These are phyloP conservation scores for Catocala sponsa DNA, from an alignment of 2,888 invertebrate species.

Conservation along the genomic window DNA sequence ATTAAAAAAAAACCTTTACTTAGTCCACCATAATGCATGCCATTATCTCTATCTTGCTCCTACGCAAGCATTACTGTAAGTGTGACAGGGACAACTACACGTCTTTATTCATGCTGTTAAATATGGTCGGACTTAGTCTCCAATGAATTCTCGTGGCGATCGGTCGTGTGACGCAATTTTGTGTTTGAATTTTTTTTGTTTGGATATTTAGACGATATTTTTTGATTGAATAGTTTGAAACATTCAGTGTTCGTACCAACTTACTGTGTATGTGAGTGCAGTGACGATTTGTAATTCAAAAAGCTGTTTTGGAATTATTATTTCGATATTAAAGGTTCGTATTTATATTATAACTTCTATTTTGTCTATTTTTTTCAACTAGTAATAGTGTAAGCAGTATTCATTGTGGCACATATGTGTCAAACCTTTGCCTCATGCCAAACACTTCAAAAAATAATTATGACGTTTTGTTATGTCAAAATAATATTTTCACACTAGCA, in stretches of 20 bases:
- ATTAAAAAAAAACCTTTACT: constrained; percentile 80
- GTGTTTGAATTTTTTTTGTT: constrained; percentile 25
- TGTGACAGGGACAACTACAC: constrained; percentile 55
- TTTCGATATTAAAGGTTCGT: constrained; percentile 12
- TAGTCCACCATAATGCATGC: constrained; percentile 82
- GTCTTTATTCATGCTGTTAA: constrained; percentile 60
- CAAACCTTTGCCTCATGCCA: too few species aligned
- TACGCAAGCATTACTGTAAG: constrained; percentile 27
- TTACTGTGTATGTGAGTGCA: constrained; percentile 23
- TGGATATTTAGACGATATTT: constrained; percentile 24
- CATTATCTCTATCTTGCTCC: constrained; percentile 71
- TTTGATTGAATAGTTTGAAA: constrained; percentile 7
- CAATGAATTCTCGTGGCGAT: constrained; percentile 34
- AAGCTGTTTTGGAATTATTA: constrained; percentile 11
- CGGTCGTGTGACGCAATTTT: constrained; percentile 31
- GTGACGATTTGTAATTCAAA: constrained; percentile 25
- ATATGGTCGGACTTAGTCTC: constrained; percentile 60
- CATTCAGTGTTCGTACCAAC: constrained; percentile 11
- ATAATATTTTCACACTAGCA: too few species aligned
- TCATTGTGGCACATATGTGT: too few species aligned
- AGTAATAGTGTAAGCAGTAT: too few species aligned
- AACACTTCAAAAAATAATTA: too few species aligned
- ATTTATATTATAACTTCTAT: constrained; percentile 1
- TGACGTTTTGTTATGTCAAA: too few species aligned
- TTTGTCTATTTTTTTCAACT: not conserved